Base-by-base conservation (phyloP, 2,113 vertebrate species). In the Cariama cristata region DNA sequence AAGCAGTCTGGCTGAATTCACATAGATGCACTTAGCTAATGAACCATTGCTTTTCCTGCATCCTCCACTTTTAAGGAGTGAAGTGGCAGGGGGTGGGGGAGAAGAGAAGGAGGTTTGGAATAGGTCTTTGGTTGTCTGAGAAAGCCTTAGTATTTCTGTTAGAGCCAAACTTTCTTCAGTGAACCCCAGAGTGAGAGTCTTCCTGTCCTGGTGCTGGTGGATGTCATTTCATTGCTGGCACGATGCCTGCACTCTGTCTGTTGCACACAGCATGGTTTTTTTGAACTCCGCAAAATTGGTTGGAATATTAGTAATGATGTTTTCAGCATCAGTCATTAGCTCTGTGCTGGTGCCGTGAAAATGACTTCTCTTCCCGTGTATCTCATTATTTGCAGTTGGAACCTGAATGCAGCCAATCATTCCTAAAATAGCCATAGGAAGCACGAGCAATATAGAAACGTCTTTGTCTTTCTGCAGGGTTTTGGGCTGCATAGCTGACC, bases 351-450 rank as follows among this genome's bases (percentile, higher is more conserved):
- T 95, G 73, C 83, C 4, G 1, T 87, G 56, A 88, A 83, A 91
- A 80, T 74, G 1, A 38, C 64, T 94, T 90, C 52, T 86, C 12
- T 89, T 95, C 28, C 67, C 55, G 3, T 84, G 40, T 95, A 55
- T 93, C 77, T 90, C 35, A 64, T 69, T 96, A 95, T 73, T 94
- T 73, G 17, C 56, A 95, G 80, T 93, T 84, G 60, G 49, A 95
- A 95, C 80, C 81, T 93, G 71, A 95, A 90, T 80, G 50, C 56
- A 75, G 40, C 79, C 64, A 62, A 42, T 95, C 86, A 88, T 94
- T 86, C 82, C 79, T 94, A 91, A 96, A 95, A 97, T 96, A 96
- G 59, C 79, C 6, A 4, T 88, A 96, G 83, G 69, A 98, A 93
- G 50, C 6, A 1, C 18, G 6, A 44, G 84, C 35, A 18, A 30